Percentiles rank a stretch among this genome's conserved stretches.
These are phyloP conservation scores for Neolamprologus modestus DNA, from an alignment of 2,113 vertebrate species.

Conservation along the genomic window DNA sequence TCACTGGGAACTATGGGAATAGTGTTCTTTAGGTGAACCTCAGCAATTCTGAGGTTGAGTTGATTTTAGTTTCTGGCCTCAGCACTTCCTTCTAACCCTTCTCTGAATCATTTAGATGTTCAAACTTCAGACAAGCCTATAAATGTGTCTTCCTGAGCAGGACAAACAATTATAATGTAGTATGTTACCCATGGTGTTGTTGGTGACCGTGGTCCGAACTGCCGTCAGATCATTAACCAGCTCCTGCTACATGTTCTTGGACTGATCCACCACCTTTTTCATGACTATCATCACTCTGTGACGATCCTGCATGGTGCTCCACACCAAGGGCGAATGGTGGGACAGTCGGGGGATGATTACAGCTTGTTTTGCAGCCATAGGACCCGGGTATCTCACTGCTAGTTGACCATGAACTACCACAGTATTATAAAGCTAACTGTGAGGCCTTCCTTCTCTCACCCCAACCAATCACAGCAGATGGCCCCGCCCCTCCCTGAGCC, in stretches of 20 bases:
- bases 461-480: rapidly evolving
- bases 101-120: background rate
- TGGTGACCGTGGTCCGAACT: rapidly evolving
- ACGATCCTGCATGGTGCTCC: background rate
- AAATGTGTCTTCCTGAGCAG: background rate
- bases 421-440: background rate
- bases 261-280: background rate
- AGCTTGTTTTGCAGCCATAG: background rate
- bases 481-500: background rate
- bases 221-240: background rate
- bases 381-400: background rate
- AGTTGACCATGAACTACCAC: background rate
- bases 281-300: rapidly evolving
- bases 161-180: background rate
- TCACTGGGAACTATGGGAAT: background rate
- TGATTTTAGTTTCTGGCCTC: background rate
- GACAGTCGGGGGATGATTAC: background rate
- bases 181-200: background rate
- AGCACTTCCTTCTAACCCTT: rapidly evolving
- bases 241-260: background rate
- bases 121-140: background rate
- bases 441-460: background rate
- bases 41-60: rapidly evolving
- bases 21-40: background rate
- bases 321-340: rapidly evolving